Conservation (phyloP, 2,888 invertebrate genomes). For the Agapostemon virescens region DNA sequence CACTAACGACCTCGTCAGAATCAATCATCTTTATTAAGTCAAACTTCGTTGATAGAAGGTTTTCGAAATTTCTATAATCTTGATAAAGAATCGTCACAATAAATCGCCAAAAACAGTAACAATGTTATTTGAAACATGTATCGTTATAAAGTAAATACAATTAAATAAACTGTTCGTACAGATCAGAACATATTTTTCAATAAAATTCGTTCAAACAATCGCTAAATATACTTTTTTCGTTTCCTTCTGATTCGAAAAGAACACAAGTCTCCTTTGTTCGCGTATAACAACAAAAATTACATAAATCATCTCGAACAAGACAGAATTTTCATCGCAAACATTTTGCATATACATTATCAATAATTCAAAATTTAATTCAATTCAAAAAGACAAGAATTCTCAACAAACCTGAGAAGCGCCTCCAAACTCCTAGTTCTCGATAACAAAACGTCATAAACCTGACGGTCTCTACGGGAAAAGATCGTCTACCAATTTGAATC, state of each 20-base stretch:
- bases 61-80: background rate
- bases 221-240: background rate
- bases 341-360: background rate
- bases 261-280: background rate
- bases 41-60: background rate
- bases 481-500: background rate
- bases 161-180: background rate
- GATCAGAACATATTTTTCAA: background rate
- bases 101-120: no score
- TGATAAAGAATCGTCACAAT: background rate
- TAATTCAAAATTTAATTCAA: background rate
- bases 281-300: background rate
- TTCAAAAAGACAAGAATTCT: background rate
- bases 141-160: background rate
- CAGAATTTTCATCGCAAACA: background rate
- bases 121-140: background rate
- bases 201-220: background rate
- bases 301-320: background rate
- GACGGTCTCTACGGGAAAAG: background rate
- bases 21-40: background rate
- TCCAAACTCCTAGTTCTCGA: background rate
- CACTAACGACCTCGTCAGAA: background rate
- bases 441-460: background rate
- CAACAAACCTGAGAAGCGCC: background rate
- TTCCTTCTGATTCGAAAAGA: background rate